Evolutionary conservation across 1,140 invertebrate species (phyloP).

Genomic region (Drosophila micromelanica): DNA sequence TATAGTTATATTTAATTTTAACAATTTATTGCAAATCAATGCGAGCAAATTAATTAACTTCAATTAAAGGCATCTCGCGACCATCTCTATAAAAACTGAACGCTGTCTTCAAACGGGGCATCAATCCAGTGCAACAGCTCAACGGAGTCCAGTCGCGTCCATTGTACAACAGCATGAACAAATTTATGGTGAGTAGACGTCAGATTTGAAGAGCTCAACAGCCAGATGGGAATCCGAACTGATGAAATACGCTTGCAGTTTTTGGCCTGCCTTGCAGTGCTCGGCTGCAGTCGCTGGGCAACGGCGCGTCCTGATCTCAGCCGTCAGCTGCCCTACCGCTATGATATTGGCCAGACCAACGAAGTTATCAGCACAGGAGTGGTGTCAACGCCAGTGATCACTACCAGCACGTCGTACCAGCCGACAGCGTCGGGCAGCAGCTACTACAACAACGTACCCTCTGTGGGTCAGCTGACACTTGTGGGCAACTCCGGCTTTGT

Average conservation of each 20-base stretch:
- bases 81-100: conserved; percentile 62
- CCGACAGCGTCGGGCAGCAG: conserved; percentile 80
- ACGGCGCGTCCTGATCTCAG: conserved; percentile 74
- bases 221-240: background rate
- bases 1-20: conserved; percentile 68
- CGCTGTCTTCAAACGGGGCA: conserved; percentile 24
- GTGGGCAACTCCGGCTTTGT: conserved; percentile 28
- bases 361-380: conserved; percentile 49
- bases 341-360: conserved; percentile 58
- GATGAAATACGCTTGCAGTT: conserved; percentile 34
- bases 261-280: conserved; percentile 58
- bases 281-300: conserved; percentile 34
- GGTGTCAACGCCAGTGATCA: conserved; percentile 34
- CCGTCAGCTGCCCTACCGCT: conserved; percentile 64
- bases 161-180: conserved; percentile 59
- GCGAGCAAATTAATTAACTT: conserved; percentile 79
- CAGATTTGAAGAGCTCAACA: background rate
- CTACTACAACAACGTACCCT: conserved; percentile 57
- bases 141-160: conserved; percentile 7
- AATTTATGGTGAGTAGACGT: conserved; percentile 69
- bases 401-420: conserved; percentile 68
- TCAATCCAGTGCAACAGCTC: conserved; percentile 68
- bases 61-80: conserved; percentile 61
- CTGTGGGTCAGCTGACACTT: conserved; percentile 48
- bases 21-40: conserved; percentile 78